phyloP scores from a whole-genome alignment of 2,888 invertebrate species.

The Deroplatys truncata region DNA sequence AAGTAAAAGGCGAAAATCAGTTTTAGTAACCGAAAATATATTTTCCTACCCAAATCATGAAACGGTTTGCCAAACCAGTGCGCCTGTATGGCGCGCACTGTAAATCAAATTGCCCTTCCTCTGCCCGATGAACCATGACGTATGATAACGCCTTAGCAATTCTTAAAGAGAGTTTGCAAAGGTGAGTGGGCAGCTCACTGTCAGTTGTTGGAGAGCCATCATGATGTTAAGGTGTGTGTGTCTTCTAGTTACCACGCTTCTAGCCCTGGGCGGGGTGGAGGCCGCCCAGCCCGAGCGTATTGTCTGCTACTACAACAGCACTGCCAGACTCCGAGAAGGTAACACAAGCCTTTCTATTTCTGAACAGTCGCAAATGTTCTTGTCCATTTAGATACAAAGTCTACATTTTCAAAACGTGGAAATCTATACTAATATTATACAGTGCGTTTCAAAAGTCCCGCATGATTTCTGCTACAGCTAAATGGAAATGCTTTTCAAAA shows the following conservation, averaged over 20 bases:
- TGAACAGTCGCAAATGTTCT: not conserved
- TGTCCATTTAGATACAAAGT: no score
- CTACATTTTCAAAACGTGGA: no score
- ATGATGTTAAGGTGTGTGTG: constrained; percentile 37
- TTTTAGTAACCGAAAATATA: no score
- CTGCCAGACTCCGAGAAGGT: constrained; percentile 65
- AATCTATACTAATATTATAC: no score
- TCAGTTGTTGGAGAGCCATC: not conserved
- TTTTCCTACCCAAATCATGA: no score
- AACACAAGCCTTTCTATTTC: constrained; percentile 38
- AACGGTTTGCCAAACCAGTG: not conserved
- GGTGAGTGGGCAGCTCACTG: not conserved
- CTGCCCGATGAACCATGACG: not conserved
- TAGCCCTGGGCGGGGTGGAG: constrained; percentile 18
- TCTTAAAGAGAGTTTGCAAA: not conserved
- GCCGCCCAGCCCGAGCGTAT: constrained; percentile 43
- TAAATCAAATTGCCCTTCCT: not conserved
- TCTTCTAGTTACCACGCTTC: constrained; percentile 34
- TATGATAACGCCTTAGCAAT: not conserved
- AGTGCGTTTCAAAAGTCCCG: no score
- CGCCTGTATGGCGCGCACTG: not conserved
- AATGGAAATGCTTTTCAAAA: no score
- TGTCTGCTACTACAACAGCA: constrained; percentile 69
- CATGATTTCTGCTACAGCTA: no score
- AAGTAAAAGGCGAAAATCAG: no score